Conservation (phyloP, 2,113 vertebrate genomes). For the Uria lomvia region DNA sequence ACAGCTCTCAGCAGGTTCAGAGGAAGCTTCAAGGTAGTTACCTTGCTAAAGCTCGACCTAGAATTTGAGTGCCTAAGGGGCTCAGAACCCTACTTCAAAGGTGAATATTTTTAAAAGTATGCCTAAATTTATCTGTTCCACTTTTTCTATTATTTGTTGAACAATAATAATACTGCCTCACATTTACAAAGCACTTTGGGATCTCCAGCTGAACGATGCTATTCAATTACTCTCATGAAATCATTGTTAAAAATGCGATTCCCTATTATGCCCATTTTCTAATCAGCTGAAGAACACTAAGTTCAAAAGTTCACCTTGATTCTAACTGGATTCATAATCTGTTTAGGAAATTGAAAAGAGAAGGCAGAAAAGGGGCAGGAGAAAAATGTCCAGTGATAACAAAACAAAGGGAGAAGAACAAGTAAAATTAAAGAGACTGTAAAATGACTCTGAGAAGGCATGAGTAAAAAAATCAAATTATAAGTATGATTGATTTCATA, state of each 20-base stretch:
- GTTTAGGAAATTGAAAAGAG: conserved; percentile 28
- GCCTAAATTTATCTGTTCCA: conserved; percentile 16
- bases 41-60: background rate
- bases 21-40: background rate
- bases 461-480: background rate
- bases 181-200: background rate
- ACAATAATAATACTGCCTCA: background rate
- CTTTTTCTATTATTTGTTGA: background rate
- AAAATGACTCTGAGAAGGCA: background rate
- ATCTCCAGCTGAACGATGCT: conserved; percentile 2
- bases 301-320: conserved; percentile 47
- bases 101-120: background rate
- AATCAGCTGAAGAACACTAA: conserved; percentile 10
- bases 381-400: background rate
- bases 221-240: conserved; percentile 36
- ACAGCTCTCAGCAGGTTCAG: background rate
- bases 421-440: conserved; percentile 1
- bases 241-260: conserved; percentile 3
- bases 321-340: conserved; percentile 15
- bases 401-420: background rate
- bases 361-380: background rate
- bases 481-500: background rate
- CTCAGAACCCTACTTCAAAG: background rate
- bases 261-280: background rate
- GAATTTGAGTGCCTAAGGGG: background rate